A percentile compares a stretch with the other conserved stretches of the same genome.
These are phyloP conservation scores for Mus spicilegus DNA, from an alignment of 2,113 vertebrate species.

Conservation along the genomic window DNA sequence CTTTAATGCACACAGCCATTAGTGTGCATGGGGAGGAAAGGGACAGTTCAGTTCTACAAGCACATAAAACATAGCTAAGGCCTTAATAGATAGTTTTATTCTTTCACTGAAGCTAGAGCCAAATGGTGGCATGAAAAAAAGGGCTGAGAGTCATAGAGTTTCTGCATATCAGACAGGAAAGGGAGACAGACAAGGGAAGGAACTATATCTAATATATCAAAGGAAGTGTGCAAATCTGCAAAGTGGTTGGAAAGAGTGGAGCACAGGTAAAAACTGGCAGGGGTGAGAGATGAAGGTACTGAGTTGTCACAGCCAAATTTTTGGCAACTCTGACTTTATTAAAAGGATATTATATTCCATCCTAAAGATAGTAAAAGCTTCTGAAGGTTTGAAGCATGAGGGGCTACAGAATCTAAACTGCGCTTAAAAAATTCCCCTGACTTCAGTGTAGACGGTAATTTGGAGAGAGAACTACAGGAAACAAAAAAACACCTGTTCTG, in stretches of 20 bases:
- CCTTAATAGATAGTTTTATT: not conserved
- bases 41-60: not conserved
- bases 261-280: not conserved
- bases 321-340: not conserved
- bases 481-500: not conserved
- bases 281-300: not conserved
- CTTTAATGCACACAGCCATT: not conserved
- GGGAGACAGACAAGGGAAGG: not conserved
- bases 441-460: not conserved
- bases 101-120: not conserved
- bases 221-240: not conserved
- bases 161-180: constrained; percentile 15
- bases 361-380: not conserved
- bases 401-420: not conserved
- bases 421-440: not conserved
- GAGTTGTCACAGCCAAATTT: not conserved
- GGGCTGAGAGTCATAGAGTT: not conserved
- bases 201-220: not conserved
- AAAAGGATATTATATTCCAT: constrained; percentile 11
- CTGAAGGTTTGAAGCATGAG: not conserved
- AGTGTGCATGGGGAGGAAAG: not conserved
- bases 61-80: not conserved
- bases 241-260: not conserved
- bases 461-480: not conserved
- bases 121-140: not conserved